These are phyloP conservation scores for Megaleporinus macrocephalus DNA, from an alignment of 2,113 vertebrate genomes.

Conservation along the genomic window DNA sequence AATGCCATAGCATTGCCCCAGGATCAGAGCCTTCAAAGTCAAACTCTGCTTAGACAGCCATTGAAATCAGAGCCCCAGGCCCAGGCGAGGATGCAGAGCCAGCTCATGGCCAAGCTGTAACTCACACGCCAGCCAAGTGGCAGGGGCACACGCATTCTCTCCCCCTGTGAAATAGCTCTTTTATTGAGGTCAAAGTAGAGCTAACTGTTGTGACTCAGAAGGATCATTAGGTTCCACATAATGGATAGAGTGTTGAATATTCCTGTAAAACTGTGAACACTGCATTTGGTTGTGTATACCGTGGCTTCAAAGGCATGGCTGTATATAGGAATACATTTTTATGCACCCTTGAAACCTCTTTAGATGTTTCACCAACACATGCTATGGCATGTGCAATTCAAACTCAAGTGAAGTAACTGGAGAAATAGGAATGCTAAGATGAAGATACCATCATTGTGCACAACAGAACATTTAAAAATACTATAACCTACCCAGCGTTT, in stretches of 20 bases:
- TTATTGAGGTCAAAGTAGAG: constrained; percentile 53
- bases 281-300: constrained; percentile 42
- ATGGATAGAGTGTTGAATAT: constrained; percentile 48
- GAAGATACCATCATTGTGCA: not conserved
- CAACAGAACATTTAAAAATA: too few relatives aligned
- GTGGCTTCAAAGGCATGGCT: constrained; percentile 38
- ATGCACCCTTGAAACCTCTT: constrained; percentile 36
- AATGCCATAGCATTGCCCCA: constrained; percentile 80
- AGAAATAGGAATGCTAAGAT: constrained; percentile 15
- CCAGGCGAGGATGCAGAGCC: constrained; percentile 67
- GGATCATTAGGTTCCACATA: constrained; percentile 53
- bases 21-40: constrained; percentile 82
- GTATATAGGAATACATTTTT: constrained; percentile 37
- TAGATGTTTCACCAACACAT: constrained; percentile 27
- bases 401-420: constrained; percentile 21
- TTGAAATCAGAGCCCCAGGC: constrained; percentile 80
- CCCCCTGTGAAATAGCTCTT: constrained; percentile 49
- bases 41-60: constrained; percentile 78
- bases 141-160: constrained; percentile 50
- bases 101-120: constrained; percentile 67
- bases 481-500: too few relatives aligned
- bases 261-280: constrained; percentile 52
- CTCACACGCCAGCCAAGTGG: constrained; percentile 65
- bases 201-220: constrained; percentile 51
- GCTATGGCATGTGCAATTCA: constrained; percentile 20